Conservation (phyloP, 2,888 invertebrate species). For the Rosalia funebris region DNA sequence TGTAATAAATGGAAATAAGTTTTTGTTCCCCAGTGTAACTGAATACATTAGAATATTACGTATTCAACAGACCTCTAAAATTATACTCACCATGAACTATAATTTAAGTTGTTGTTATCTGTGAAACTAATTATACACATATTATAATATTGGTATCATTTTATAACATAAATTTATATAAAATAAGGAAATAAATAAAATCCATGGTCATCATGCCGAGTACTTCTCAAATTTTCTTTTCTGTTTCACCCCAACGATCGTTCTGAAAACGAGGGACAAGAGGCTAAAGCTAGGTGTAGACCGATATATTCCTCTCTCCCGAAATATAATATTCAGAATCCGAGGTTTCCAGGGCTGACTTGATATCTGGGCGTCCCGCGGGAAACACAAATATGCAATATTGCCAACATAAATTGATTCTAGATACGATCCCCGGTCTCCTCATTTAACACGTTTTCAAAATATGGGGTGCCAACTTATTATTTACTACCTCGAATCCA, state of each 20-base stretch:
- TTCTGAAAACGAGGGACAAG: constrained; percentile 19
- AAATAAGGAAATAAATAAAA: too few relatives aligned
- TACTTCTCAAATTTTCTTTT: too few relatives aligned
- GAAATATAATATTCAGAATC: constrained; percentile 39
- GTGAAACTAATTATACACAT: too few relatives aligned
- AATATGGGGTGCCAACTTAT: constrained; percentile 58
- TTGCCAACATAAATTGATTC: constrained; percentile 65
- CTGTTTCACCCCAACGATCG: background rate
- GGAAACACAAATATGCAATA: constrained; percentile 65
- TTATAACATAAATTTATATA: too few relatives aligned
- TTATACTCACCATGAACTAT: too few relatives aligned
- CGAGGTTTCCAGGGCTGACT: constrained; percentile 52
- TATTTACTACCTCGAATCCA: constrained; percentile 54
- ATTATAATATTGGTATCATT: too few relatives aligned
- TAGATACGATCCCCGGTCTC: constrained; percentile 60
- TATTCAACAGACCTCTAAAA: too few relatives aligned
- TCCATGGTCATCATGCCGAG: too few relatives aligned
- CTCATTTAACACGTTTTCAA: constrained; percentile 62
- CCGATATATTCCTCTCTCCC: constrained; percentile 22
- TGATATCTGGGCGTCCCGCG: constrained; percentile 59
- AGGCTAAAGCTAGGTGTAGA: constrained; percentile 5
- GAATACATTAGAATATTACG: too few relatives aligned
- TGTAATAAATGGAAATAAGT: too few relatives aligned
- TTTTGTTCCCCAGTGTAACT: too few relatives aligned
- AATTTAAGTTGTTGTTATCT: too few relatives aligned